phyloP scores from a whole-genome alignment of 1,140 invertebrate genomes.

The Zaprionus africanus region DNA sequence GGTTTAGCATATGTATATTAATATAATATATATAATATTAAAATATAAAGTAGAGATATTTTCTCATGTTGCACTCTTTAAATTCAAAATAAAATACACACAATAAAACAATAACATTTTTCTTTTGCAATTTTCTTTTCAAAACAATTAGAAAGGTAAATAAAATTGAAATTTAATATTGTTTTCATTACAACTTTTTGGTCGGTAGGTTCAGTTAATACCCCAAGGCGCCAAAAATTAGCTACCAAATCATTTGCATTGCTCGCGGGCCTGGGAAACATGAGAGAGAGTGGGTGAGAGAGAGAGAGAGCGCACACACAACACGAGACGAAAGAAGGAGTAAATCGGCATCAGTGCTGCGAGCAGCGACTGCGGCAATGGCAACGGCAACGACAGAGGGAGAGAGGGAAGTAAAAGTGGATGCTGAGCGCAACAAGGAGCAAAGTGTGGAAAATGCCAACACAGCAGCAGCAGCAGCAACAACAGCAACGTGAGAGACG shows the following conservation, averaged over 20 bases:
- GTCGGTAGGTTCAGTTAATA: constrained; percentile 32
- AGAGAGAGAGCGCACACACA: constrained; percentile 23
- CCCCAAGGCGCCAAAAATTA: constrained; percentile 52
- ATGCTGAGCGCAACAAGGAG: constrained; percentile 79
- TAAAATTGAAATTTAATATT: constrained; percentile 15
- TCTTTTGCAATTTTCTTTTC: background rate
- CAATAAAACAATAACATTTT: background rate
- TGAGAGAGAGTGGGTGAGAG: constrained; percentile 5
- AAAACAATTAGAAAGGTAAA: background rate
- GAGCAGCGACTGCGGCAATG: constrained; percentile 23
- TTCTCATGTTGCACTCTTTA: too few species aligned
- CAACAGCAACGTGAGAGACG: constrained; percentile 17
- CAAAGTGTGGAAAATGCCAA: constrained; percentile 57
- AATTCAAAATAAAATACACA: too few species aligned
- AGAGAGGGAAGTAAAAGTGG: constrained; percentile 38
- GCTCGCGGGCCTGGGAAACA: constrained; percentile 49
- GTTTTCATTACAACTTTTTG: constrained; percentile 19
- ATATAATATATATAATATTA: too few species aligned
- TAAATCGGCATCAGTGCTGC: constrained; percentile 19
- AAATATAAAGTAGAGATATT: too few species aligned
- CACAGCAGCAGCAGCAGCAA: constrained; percentile 53
- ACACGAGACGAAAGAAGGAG: constrained; percentile 46
- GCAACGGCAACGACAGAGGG: constrained; percentile 25
- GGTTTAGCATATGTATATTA: too few species aligned
- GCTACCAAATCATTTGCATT: constrained; percentile 18